Conservation (phyloP, 64 coral and sea anemone genomes). For the Trachythela sp. region DNA sequence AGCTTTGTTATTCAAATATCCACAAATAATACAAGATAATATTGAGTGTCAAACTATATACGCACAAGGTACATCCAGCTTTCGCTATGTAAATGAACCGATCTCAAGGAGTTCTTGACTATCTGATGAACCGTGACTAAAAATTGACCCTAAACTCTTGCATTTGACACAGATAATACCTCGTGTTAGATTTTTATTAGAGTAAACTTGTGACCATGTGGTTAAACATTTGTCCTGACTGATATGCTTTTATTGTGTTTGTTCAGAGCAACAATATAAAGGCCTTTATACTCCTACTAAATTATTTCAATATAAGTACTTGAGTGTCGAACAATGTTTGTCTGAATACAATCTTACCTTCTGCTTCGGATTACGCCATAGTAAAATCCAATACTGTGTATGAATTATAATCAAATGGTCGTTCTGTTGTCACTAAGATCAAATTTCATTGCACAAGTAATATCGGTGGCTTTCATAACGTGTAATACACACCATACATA, state of each 20-base stretch:
- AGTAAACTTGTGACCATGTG: neutral
- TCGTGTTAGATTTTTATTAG: neutral
- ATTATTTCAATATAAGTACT: neutral
- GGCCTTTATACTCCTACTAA: neutral
- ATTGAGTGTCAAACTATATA: neutral
- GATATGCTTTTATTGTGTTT: neutral
- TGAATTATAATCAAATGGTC: neutral
- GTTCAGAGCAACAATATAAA: neutral
- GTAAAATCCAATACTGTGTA: neutral
- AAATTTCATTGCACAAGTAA: neutral
- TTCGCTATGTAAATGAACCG: neutral
- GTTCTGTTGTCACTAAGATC: neutral
- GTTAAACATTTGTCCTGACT: neutral
- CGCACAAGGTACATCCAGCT: neutral
- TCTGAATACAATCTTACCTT: too few relatives aligned
- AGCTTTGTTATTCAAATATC: conserved; percentile 16
- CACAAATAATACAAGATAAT: neutral
- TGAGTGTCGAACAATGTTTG: too few relatives aligned
- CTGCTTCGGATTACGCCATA: neutral
- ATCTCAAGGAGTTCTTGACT: neutral
- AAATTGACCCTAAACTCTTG: neutral
- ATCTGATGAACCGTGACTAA: neutral
- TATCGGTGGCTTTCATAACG: neutral
- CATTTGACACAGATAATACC: neutral
- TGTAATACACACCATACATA: neutral